phyloP scores from a whole-genome alignment of 2,888 invertebrate species.

The Nymphalis urticae region DNA sequence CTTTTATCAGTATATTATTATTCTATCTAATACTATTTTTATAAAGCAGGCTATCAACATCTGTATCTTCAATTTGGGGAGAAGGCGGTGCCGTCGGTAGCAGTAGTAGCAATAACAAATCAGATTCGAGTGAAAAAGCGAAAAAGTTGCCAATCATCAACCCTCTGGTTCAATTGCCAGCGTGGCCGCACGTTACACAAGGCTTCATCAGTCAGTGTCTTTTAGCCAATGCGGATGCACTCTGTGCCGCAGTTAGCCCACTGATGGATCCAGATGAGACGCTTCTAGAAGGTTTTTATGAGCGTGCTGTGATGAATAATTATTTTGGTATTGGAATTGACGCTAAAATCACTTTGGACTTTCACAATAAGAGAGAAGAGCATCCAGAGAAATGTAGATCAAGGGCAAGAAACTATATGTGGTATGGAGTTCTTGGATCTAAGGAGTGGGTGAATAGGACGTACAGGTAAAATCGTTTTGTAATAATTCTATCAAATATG shows the following conservation, averaged over 20 bases:
- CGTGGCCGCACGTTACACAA: constrained; percentile 91
- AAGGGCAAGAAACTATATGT: constrained; percentile 97
- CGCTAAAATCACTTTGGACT: constrained; percentile 97
- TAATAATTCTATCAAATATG: background rate
- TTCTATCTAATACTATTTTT: constrained; percentile 21
- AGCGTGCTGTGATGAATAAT: constrained; percentile 98
- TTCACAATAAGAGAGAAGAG: constrained; percentile 97
- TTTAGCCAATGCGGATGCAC: constrained; percentile 96
- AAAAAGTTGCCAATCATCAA: constrained; percentile 94
- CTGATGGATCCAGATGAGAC: constrained; percentile 96
- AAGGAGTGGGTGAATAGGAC: constrained; percentile 93
- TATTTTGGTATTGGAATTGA: constrained; percentile 99
- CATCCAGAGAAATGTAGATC: constrained; percentile 98
- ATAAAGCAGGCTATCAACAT: constrained; percentile 72
- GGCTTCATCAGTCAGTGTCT: constrained; percentile 97
- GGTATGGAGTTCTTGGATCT: constrained; percentile 92
- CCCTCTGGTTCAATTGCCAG: constrained; percentile 91
- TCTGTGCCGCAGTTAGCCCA: constrained; percentile 98
- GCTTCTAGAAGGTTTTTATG: constrained; percentile 92
- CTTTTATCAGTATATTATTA: background rate
- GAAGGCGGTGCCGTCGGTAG: constrained; percentile 59
- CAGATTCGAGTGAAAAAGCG: constrained; percentile 80
- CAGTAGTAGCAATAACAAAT: constrained; percentile 55
- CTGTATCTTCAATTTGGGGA: constrained; percentile 79
- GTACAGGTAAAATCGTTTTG: constrained; percentile 83